Conservation (phyloP, 2,888 invertebrate genomes). For the Eristalis pertinax region DNA sequence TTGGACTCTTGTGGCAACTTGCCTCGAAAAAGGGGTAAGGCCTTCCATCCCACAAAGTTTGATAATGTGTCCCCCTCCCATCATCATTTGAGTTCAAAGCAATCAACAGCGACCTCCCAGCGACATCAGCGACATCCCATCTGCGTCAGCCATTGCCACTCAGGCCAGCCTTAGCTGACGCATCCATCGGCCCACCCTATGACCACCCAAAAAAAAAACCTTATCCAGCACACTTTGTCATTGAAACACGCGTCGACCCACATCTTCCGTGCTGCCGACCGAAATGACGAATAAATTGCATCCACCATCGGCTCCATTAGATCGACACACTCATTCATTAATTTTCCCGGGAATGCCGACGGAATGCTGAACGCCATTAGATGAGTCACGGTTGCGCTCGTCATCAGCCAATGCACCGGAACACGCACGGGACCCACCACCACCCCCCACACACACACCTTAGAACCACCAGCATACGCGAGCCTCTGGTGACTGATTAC, state of each 20-base stretch:
- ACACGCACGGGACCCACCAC: neutral
- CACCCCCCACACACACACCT: neutral
- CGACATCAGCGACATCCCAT: no score
- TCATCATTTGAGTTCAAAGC: no score
- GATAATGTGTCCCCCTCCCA: no score
- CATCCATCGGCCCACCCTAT: neutral
- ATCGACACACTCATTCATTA: neutral
- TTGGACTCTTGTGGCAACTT: no score
- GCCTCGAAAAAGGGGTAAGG: no score
- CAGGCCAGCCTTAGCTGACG: neutral
- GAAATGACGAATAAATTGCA: conserved; percentile 32
- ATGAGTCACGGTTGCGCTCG: conserved; percentile 44
- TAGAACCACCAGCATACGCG: neutral
- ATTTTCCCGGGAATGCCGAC: conserved; percentile 36
- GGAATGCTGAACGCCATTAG: conserved; percentile 49
- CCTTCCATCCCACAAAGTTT: no score
- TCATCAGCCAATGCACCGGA: neutral
- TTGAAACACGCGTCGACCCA: neutral
- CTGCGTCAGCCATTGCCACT: no score
- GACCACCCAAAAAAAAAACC: neutral
- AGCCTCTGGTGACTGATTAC: neutral
- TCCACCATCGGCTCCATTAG: conserved; percentile 20
- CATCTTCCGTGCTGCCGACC: neutral
- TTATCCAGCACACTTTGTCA: neutral
- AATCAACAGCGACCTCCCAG: no score